phyloP scores from a whole-genome alignment of 2,113 vertebrate genomes.

The Rhinogobius similis region DNA sequence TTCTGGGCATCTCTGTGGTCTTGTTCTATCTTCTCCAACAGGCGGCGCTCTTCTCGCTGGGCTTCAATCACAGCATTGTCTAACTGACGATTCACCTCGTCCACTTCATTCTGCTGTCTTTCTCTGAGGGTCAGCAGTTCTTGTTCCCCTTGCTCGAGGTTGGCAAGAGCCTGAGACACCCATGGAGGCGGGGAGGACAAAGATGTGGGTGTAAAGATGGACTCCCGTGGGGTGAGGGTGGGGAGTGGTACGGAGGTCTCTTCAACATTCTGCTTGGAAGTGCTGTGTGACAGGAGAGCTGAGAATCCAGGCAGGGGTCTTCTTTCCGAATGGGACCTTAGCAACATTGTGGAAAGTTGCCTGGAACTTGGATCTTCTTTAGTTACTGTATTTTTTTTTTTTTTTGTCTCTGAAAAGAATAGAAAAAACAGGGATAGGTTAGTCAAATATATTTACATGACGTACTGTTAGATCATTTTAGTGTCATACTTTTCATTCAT shows the following conservation, averaged over 20 bases:
- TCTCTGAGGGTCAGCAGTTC: conserved; percentile 69
- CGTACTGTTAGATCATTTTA: background rate
- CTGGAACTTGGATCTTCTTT: conserved; percentile 6
- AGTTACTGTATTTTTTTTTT: background rate
- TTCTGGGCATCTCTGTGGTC: conserved; percentile 67
- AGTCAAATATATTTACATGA: background rate
- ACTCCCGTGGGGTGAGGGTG: conserved; percentile 40
- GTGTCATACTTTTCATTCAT: background rate
- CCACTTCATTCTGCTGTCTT: conserved; percentile 67
- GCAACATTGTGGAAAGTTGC: conserved; percentile 47
- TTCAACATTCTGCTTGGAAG: conserved; percentile 42
- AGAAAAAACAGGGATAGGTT: conserved; percentile 6
- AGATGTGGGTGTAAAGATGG: conserved; percentile 44
- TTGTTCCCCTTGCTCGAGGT: conserved; percentile 64
- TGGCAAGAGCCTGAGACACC: conserved; percentile 69
- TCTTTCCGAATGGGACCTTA: conserved; percentile 67
- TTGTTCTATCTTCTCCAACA: conserved; percentile 72
- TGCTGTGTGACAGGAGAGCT: conserved; percentile 61
- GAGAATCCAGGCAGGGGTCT: conserved; percentile 67
- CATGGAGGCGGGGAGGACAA: conserved; percentile 57
- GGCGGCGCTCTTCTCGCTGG: conserved; percentile 70
- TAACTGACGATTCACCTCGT: conserved; percentile 65
- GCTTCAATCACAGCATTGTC: conserved; percentile 70
- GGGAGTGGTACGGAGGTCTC: conserved; percentile 31
- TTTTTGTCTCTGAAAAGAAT: conserved; percentile 41